Conservation (phyloP, 2,113 vertebrate genomes). For the Tachysurus fulvidraco region DNA sequence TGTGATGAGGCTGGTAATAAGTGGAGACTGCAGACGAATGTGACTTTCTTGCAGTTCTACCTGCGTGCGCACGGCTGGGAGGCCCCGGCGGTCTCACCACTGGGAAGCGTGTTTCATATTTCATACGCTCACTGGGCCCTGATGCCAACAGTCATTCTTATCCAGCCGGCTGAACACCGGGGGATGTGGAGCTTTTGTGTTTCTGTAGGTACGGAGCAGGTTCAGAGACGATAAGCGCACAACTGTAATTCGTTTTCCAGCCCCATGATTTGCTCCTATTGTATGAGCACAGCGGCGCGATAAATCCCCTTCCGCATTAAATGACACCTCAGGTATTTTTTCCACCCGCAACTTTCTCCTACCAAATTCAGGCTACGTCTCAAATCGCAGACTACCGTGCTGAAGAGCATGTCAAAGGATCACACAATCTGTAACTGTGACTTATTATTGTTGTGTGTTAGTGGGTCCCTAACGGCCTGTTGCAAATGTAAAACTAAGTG, state of each 20-base stretch:
- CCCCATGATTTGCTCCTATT: slow-evolving; percentile 41
- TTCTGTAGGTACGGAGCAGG: slow-evolving; percentile 48
- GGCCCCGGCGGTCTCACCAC: slow-evolving; percentile 39
- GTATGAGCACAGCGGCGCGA: slow-evolving; percentile 41
- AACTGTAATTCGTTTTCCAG: slow-evolving; percentile 47
- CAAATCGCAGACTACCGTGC: not conserved
- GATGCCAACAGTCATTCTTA: slow-evolving; percentile 57
- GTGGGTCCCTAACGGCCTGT: not conserved
- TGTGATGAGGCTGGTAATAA: not conserved
- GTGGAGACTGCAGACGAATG: not conserved
- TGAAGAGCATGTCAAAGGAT: not conserved
- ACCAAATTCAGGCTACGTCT: slow-evolving; percentile 30
- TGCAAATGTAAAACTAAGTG: slow-evolving; percentile 17
- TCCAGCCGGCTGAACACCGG: slow-evolving; percentile 44
- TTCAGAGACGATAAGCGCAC: slow-evolving; percentile 47
- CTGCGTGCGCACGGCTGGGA: slow-evolving; percentile 30
- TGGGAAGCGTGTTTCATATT: slow-evolving; percentile 56
- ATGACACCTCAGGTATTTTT: slow-evolving; percentile 46
- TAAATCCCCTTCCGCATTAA: slow-evolving; percentile 44
- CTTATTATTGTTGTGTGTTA: not conserved
- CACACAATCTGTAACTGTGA: not conserved
- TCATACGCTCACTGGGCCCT: slow-evolving; percentile 54
- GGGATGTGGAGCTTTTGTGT: slow-evolving; percentile 42
- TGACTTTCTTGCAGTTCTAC: slow-evolving; percentile 34
- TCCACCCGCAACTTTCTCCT: slow-evolving; percentile 28